Percentiles rank a stretch among this genome's conserved stretches.
phyloP scores from a whole-genome alignment of 1,140 invertebrate genomes.

The Nylanderia fulva region DNA sequence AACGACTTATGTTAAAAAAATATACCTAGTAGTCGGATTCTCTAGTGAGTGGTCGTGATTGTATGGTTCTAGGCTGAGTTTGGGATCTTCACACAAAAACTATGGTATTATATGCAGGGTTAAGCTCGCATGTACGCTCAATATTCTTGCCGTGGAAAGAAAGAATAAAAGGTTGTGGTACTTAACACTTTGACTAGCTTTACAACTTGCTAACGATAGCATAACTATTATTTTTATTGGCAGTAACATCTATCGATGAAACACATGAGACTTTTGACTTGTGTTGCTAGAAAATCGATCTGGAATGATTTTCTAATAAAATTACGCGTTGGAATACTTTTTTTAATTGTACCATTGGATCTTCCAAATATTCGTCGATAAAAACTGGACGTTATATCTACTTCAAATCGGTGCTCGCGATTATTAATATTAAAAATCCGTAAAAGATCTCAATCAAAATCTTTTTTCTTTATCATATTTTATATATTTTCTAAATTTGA shows the following conservation, averaged over 20 bases:
- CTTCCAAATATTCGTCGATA: not conserved
- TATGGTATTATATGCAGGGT: slow-evolving; percentile 57
- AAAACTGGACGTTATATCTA: not conserved
- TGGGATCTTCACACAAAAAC: slow-evolving; percentile 69
- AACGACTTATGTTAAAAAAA: slow-evolving; percentile 75
- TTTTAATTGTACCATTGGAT: slow-evolving; percentile 24
- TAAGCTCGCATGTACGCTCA: slow-evolving; percentile 38
- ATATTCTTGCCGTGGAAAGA: slow-evolving; percentile 56
- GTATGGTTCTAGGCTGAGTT: slow-evolving; percentile 70
- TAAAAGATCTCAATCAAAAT: not conserved
- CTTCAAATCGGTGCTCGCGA: not conserved
- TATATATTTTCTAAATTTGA: not conserved
- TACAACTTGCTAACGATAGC: not conserved
- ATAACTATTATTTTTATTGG: slow-evolving; percentile 27
- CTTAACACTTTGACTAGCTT: slow-evolving; percentile 34
- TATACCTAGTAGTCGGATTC: slow-evolving; percentile 74
- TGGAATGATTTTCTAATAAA: slow-evolving; percentile 9
- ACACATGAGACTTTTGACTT: not conserved
- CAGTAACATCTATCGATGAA: not conserved
- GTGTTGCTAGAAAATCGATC: not conserved
- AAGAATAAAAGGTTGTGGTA: slow-evolving; percentile 42
- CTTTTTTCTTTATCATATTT: slow-evolving; percentile 20
- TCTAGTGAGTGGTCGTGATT: slow-evolving; percentile 66
- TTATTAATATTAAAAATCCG: slow-evolving; percentile 24
- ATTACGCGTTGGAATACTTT: not conserved